A percentile compares a stretch with the other conserved stretches of the same genome.
Conservation (phyloP, 2,113 vertebrate species). For the Microtus richardsoni region DNA sequence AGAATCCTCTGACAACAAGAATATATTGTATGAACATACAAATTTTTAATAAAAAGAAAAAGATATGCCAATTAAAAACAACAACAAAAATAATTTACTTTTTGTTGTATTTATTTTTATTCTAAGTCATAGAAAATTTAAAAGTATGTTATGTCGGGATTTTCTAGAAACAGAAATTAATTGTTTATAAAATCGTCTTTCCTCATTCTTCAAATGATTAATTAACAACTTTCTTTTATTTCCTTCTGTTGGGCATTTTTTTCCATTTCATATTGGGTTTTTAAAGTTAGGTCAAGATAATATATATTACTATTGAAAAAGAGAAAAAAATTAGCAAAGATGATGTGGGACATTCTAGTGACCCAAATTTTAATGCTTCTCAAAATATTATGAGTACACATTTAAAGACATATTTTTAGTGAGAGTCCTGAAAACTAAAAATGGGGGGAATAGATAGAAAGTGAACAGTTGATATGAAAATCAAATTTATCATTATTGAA, state of each 20-base stretch:
- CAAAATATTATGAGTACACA: not conserved
- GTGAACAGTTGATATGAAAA: not conserved
- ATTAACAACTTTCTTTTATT: not conserved
- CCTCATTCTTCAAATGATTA: not conserved
- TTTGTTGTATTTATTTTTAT: not conserved
- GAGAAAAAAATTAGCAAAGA: not conserved
- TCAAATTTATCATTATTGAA: not conserved
- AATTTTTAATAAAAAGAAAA: not conserved
- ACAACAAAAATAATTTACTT: not conserved
- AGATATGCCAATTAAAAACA: not conserved
- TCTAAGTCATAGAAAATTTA: not conserved
- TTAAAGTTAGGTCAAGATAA: not conserved
- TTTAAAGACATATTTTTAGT: not conserved
- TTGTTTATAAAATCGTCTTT: not conserved
- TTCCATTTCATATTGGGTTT: not conserved
- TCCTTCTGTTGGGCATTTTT: not conserved
- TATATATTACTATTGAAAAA: not conserved
- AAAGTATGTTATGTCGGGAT: not conserved
- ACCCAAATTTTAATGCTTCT: not conserved
- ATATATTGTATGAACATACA: not conserved
- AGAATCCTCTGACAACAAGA: not conserved
- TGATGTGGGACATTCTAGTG: not conserved
- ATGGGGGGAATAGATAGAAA: not conserved
- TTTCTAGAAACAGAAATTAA: not conserved
- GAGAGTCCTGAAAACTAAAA: not conserved